phyloP scores from a whole-genome alignment of 2,113 vertebrate genomes.

The Corapipo altera region DNA sequence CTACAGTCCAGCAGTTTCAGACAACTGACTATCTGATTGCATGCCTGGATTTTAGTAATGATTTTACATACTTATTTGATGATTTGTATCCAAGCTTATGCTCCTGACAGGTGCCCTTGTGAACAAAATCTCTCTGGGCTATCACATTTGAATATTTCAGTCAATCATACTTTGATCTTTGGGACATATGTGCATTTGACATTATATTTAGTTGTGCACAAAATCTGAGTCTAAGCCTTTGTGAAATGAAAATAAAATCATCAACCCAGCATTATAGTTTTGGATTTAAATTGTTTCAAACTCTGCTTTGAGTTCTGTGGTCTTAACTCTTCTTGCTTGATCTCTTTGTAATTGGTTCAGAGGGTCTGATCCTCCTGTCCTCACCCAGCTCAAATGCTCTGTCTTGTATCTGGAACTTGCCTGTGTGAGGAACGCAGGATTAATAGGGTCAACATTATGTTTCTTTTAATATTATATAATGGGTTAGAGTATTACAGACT shows the following conservation, averaged over 20 bases:
- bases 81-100: conserved; percentile 62
- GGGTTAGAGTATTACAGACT: neutral
- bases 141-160: conserved; percentile 59
- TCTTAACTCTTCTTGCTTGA: neutral
- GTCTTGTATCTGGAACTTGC: neutral
- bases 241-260: conserved; percentile 48
- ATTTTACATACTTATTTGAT: conserved; percentile 56
- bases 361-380: neutral
- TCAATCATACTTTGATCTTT: conserved; percentile 58
- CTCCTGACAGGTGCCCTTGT: conserved; percentile 69
- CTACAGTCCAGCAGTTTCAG: conserved; percentile 35
- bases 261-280: neutral
- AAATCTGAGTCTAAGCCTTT: conserved; percentile 46
- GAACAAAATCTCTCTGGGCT: conserved; percentile 52
- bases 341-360: neutral
- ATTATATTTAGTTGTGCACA: conserved; percentile 49
- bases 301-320: neutral
- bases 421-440: neutral
- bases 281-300: conserved; percentile 19
- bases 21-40: conserved; percentile 41
- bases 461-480: neutral
- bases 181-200: conserved; percentile 53
- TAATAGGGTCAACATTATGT: neutral
- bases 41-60: conserved; percentile 44
- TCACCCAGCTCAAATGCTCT: neutral